A percentile compares a stretch with the other conserved stretches of the same genome.
Conservation (phyloP, 2,113 vertebrate species). For the Trinectes maculatus region DNA sequence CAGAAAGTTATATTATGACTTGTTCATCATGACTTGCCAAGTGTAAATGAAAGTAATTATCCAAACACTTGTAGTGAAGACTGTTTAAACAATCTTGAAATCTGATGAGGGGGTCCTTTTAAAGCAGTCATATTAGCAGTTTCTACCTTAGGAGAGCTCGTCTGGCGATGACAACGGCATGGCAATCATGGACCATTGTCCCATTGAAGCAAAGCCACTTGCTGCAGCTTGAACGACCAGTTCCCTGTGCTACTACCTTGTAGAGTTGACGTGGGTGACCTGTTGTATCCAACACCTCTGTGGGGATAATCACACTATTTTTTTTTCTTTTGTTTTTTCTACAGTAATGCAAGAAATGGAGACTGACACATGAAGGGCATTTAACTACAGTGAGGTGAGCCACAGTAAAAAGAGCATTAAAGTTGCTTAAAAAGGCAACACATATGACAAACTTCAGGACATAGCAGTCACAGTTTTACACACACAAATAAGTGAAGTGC, state of each 20-base stretch:
- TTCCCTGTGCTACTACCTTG: slow-evolving; percentile 85
- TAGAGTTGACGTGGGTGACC: slow-evolving; percentile 75
- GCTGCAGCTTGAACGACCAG: slow-evolving; percentile 77
- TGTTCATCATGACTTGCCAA: neutral
- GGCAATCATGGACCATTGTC: slow-evolving; percentile 84
- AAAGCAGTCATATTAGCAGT: neutral
- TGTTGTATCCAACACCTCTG: slow-evolving; percentile 64
- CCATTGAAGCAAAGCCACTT: slow-evolving; percentile 84
- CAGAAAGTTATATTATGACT: neutral
- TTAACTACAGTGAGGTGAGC: neutral
- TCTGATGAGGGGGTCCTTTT: too few relatives aligned
- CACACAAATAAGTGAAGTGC: too few relatives aligned
- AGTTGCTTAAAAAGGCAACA: too few relatives aligned
- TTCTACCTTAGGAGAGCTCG: slow-evolving; percentile 86
- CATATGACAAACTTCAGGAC: too few relatives aligned
- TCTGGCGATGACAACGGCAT: slow-evolving; percentile 83
- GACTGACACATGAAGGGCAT: neutral
- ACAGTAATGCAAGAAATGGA: neutral
- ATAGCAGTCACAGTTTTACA: neutral
- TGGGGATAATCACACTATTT: neutral
- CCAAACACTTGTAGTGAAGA: neutral
- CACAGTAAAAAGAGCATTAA: neutral
- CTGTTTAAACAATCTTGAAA: neutral
- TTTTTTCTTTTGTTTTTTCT: neutral
- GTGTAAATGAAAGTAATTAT: too few relatives aligned